Evolutionary conservation across 2,888 invertebrate species (phyloP), one percentile per base, ranked within the genome.

Genomic region (Tryphoninae sp.): DNA sequence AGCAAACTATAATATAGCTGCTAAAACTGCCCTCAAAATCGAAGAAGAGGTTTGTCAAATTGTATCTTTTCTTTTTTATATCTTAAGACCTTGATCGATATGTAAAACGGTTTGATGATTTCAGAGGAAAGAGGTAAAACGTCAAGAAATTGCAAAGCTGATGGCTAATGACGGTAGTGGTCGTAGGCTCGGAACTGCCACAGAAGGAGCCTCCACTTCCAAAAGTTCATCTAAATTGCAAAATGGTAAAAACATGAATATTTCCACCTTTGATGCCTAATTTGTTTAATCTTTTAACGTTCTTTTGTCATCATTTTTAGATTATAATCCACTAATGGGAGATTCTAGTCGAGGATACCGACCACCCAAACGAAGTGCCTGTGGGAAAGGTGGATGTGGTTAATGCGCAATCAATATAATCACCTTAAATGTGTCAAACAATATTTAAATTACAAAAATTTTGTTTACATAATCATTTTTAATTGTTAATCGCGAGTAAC

Each of bases 311-410:
- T 49, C 40, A 53, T 75, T 80, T 86, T 19, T 80, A 91, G 92
- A 89, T 2, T 92, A 92, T 69, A 91, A 90, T 85, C 92, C 92
- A 22, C 84, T 92, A 77, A 91, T 89, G 90, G 92, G 92, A 33
- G 86, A 87, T 42, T 83, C 84, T 26, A 84, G 84, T 23, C 85
- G 87, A 42, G 85, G 91, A 23, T 92, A 92, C 80, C 86, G 90
- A 55, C 90, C 92, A 16, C 90, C 91, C 0, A 91, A 90, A 78
- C 89, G 91, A 62, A 89, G 88, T 45, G 88, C 90, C 45, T 92
- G 92, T 78, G 84, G 88, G 33, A 89, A 89, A 81, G 90, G 91
- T 13, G 89, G 90, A 49, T 92, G 92, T 64, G 91, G 91, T 77
- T 91, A 88, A 89, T 80, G 22, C 4, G 4, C 6, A 4, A 33